Evolutionary conservation across 1,140 invertebrate species (phyloP), one percentile per base, ranked within the genome.

Genomic region (Augochlora pura): DNA sequence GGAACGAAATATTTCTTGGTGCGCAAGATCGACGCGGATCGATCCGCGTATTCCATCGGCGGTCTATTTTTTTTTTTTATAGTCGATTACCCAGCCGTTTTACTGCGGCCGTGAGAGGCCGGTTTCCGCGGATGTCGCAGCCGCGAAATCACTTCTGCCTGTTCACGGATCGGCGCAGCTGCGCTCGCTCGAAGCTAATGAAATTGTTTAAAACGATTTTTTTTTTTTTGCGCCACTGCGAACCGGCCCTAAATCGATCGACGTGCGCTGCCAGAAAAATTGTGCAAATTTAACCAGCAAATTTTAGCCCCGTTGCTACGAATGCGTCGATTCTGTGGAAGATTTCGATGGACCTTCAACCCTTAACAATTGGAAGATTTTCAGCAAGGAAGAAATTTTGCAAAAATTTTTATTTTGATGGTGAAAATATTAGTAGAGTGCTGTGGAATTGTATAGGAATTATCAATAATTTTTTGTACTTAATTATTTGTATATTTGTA

Each of bases 41-140:
- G 49, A 18, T 52, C 49, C 14, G 4, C 49, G 27, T 18, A 12
- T 76, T 68, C 49, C 57, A 62, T 64, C 65, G 14, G 5, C 46
- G 12, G 10, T 69, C 63, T 70, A 81, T 75, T 60, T 85, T 80
- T 69, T 85, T 80, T 69, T 85, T 77, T 32, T 72, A 84, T 66
- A 70, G 70, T 81, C 80, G 77, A 84, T 81, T 77, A 70, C 83
- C 64, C 63, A 46, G 49, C 83, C 67, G 46, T 85, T 84, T 71
- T 54, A 84, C 12, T 59, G 39, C 68, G 54, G 46, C 52, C 2
- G 49, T 0, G 10, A 8, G 42, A 38, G 18, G 5, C 23, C 25
- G 5, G 38, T 46, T 78, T 65, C 21, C 49, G 18, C 38, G 62
- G n/a, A 46, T 4, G 32, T 54, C 69, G 32, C 27, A 18, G n/a